Evolutionary conservation across 2,797 vertebrate species (phyloP), one percentile per base, ranked within the genome.

Genomic region (Prunella strophiata): DNA sequence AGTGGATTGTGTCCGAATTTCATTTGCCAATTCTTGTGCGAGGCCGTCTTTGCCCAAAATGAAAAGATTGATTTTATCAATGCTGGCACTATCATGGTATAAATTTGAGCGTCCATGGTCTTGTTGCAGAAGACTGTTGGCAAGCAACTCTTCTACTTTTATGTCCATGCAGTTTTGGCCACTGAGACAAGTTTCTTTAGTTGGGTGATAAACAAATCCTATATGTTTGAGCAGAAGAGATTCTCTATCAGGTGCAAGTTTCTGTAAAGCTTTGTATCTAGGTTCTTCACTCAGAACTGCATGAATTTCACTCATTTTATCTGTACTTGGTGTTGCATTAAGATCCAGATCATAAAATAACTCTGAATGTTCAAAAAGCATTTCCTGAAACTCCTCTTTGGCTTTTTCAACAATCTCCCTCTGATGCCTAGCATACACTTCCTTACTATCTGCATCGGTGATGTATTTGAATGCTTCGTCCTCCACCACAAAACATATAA

Each of bases 341-440:
- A 99, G 98, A 98, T 99, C 99, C 97, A 99, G 97, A 98, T 99
- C 99, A 96, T 99, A 99, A 98, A 99, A 99, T 29, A 99, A 98
- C 96, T 99, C 99, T 16, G 99, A 99, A 55, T 99, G 99, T 97
- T 99, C 99, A 97, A 99, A 99, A 97, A 99, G 99, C 99, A 99
- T 99, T 99, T 99, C 99, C 98, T 99, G 99, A 98, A 99, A 99
- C 97, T 99, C 99, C 97, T 99, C 99, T 98, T 99, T 99, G 98
- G 99, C 99, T 98, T 99, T 98, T 98, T 99, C 99, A 97, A 99
- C 99, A 96, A 99, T 99, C 98, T 99, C 99, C 97, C 99, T 98
- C 98, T 99, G 99, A 97, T 99, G 99, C 91, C 98, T 98, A 95
- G 98, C 98, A 96, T 99, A 99, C 73, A 99, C 99, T 96, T 99